Evolutionary conservation across 92 coral and sea anemone species (phyloP).

Genomic region (Palythoa grandiflora): DNA sequence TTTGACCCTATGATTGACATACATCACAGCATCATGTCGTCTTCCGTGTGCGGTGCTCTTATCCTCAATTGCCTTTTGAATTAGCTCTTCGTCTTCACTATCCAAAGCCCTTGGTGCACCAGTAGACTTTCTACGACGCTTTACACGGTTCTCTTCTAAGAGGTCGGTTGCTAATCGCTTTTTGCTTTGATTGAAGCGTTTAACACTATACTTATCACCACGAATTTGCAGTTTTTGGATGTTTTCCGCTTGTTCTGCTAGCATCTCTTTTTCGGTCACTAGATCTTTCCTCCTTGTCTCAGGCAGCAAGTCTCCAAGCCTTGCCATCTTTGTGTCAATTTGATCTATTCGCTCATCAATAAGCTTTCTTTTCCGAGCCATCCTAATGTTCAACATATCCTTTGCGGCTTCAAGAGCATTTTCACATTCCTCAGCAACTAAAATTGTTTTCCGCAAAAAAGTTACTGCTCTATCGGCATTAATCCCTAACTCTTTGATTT

Average conservation of each 20-base stretch:
- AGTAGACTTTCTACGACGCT: slow-evolving; percentile 7
- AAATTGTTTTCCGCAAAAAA: too few relatives aligned
- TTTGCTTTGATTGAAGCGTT: slow-evolving; percentile 17
- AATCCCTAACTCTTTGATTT: too few relatives aligned
- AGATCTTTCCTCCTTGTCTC: slow-evolving; percentile 15
- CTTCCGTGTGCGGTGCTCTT: slow-evolving; percentile 64
- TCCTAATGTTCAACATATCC: too few relatives aligned
- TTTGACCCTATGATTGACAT: neutral
- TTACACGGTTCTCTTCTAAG: slow-evolving; percentile 17
- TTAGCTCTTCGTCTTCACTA: slow-evolving; percentile 41
- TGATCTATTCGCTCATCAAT: neutral
- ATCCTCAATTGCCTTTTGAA: slow-evolving; percentile 52
- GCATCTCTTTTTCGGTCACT: neutral
- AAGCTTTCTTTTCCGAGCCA: too few relatives aligned
- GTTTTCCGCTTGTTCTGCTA: neutral
- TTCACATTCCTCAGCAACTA: too few relatives aligned
- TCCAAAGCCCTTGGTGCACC: slow-evolving; percentile 39
- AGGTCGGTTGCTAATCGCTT: slow-evolving; percentile 18
- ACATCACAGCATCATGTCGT: neutral
- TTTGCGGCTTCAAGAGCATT: too few relatives aligned
- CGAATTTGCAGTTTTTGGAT: slow-evolving; percentile 9
- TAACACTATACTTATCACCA: neutral
- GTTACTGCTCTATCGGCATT: too few relatives aligned
- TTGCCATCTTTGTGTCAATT: slow-evolving; percentile 27
- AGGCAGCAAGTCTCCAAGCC: slow-evolving; percentile 26